Percentiles rank a stretch among this genome's conserved stretches.
These are phyloP conservation scores for Pegoplata infirma DNA, from an alignment of 2,888 invertebrate species.

Conservation along the genomic window DNA sequence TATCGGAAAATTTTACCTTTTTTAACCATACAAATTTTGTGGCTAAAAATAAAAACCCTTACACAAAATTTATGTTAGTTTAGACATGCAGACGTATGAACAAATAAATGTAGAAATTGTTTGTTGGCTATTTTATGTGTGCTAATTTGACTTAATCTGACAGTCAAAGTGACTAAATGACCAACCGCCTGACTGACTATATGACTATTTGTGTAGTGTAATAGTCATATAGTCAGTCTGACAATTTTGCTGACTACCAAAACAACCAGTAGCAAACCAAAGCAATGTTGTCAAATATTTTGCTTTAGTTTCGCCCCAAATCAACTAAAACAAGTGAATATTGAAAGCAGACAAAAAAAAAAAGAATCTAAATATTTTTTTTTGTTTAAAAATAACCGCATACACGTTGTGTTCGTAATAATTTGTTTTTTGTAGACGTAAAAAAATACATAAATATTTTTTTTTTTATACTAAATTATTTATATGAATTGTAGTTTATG, in stretches of 20 bases:
- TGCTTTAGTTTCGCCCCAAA: conserved; percentile 39
- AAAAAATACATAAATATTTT: not conserved
- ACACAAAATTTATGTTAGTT: conserved; percentile 22
- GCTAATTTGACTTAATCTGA: conserved; percentile 16
- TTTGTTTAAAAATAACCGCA: conserved; percentile 50
- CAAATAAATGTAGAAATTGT: no score
- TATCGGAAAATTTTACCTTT: conserved; percentile 23
- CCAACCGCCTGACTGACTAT: not conserved
- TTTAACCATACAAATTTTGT: conserved; percentile 30
- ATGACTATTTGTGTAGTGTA: no score
- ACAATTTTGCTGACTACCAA: conserved; percentile 15
- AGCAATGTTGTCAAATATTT: conserved; percentile 52
- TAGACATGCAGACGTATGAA: not conserved
- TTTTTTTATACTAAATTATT: not conserved
- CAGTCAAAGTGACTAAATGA: not conserved
- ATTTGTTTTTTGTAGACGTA: not conserved
- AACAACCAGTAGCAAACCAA: no score
- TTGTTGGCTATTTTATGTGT: conserved; percentile 19
- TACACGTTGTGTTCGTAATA: conserved; percentile 6
- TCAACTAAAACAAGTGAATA: conserved; percentile 52
- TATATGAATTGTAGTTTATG: no score
- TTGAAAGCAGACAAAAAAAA: conserved; percentile 4
- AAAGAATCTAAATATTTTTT: conserved; percentile 20
- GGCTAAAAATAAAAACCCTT: conserved; percentile 51
- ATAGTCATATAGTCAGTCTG: not conserved